Evolutionary conservation across 2,113 vertebrate species (phyloP), one percentile per base, ranked within the genome.

Genomic region (Burhinus oedicnemus): DNA sequence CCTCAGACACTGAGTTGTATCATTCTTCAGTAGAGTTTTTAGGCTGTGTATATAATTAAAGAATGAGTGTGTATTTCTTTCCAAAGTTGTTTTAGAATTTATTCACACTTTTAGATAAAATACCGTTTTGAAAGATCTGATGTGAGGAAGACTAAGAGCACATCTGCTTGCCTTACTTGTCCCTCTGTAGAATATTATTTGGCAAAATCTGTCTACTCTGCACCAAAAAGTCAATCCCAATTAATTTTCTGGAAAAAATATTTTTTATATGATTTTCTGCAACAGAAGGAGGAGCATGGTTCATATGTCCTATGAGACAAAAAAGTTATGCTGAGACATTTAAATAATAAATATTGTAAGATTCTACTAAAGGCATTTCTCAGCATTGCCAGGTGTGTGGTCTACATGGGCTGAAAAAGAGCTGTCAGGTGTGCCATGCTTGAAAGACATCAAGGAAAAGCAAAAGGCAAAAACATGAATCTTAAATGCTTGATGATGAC

Each of bases 231-330:
- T 27, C 30, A 44, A 65, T 42, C 16, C 68, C 4, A 2, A 49
- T 42, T 49, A 81, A 54, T 62, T 57, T 84, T 61, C 52, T 36
- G 20, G 32, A 25, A 64, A 71, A 83, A 58, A 15, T 55, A 38
- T 20, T 55, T 66, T 49, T 17, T 10, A 12, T 47, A 29, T 19
- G 5, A 3, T 18, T 75, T 74, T 64, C 75, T 26, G 2, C 12
- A 49, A 8, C 15, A 74, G 14, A 5, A 80, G 8, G 3, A 79
- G 16, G 4, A 62, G 1, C 0, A 0, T 42, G 14, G 6, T 49
- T 55, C 19, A 20, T n/a, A 12, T 19, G 7, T 25, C n/a, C 57
- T 68, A 36, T 9, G 15, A 83, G n/a, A 49, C 12, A 69, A 74
- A 83, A 54, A 57, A 2, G 5, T 5, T 44, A 3, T 14, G 8